Conservation (phyloP, 2,888 invertebrate genomes). For the Eumacrocentrus americanus region DNA sequence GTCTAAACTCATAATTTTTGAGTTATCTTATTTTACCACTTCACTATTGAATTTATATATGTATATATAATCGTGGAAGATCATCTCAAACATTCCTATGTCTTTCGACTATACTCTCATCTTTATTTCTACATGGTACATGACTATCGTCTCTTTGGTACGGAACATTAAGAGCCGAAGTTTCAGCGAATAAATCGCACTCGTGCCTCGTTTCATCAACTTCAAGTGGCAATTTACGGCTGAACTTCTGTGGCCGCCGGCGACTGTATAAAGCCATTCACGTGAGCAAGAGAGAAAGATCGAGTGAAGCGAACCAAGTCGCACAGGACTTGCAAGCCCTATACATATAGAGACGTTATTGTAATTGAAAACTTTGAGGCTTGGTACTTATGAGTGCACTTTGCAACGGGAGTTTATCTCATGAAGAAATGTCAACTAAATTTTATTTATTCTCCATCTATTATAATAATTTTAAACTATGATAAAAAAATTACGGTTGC, state of each 20-base stretch:
- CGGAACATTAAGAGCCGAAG: slow-evolving; percentile 36
- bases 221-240: slow-evolving; percentile 39
- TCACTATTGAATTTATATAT: background rate
- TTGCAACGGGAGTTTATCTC: too few species aligned
- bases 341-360: background rate
- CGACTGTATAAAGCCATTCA: slow-evolving; percentile 29
- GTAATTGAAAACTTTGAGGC: slow-evolving; percentile 29
- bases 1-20: background rate
- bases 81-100: background rate
- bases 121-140: background rate
- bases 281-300: slow-evolving; percentile 18
- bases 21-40: too few species aligned
- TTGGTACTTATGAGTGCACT: slow-evolving; percentile 19
- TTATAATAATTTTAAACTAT: too few species aligned
- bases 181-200: slow-evolving; percentile 36
- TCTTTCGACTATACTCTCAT: slow-evolving; percentile 2
- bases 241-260: slow-evolving; percentile 33
- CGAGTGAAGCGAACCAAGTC: slow-evolving; percentile 11
- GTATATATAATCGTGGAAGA: background rate
- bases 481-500: too few species aligned
- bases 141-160: slow-evolving; percentile 24
- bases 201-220: slow-evolving; percentile 38
- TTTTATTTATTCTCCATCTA: background rate
- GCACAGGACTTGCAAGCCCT: slow-evolving; percentile 2
- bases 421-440: background rate